Evolutionary conservation across 1,140 invertebrate genomes (phyloP), one percentile per base, ranked within the genome.

Genomic region (Caenorhabditis brenneri): DNA sequence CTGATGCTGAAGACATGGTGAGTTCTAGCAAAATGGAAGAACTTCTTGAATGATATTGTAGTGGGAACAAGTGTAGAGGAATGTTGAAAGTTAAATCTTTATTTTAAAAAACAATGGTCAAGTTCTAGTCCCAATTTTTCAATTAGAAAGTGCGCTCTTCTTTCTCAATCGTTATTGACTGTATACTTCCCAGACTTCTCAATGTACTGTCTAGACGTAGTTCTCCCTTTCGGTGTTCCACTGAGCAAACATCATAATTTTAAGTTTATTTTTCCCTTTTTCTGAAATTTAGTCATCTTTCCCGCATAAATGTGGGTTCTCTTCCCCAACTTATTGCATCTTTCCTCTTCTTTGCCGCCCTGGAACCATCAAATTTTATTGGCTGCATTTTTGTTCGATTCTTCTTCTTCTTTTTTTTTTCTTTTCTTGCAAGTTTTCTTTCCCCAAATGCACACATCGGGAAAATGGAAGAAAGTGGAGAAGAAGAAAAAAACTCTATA

Each of bases 301-400:
- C 12, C 49, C n/a, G 6, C 49, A 46, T 1, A 51, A 51, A n/a
- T n/a, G 15, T 51, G 15, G n/a, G 4, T n/a, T 6, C 49, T 58
- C 29, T 51, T n/a, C 19, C 48, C 48, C 16, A 51, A 51, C 48
- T 10, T 51, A 9, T 51, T 16, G n/a, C 48, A 51, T n/a, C 53
- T 27, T 58, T 58, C 27, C 24, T 58, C 53, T 2, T 27, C 39
- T 42, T 42, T 12, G 39, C 39, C 39, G 39, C 39, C 39, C 39
- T 42, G 65, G 36, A 74, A 74, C 65, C 65, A 74, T 74, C 65
- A 74, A 74, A 33, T 74, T 74, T 74, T 74, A 74, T 74, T 42
- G 65, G 33, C 65, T 74, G 33, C 65, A 74, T 74, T 42, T 31
- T 65, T 19, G 58, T 36, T 36, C 58, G 29, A 36, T 65, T 65